Base-by-base conservation (phyloP, 1,140 invertebrate species). In the Aphelenchoides fujianensis region DNA sequence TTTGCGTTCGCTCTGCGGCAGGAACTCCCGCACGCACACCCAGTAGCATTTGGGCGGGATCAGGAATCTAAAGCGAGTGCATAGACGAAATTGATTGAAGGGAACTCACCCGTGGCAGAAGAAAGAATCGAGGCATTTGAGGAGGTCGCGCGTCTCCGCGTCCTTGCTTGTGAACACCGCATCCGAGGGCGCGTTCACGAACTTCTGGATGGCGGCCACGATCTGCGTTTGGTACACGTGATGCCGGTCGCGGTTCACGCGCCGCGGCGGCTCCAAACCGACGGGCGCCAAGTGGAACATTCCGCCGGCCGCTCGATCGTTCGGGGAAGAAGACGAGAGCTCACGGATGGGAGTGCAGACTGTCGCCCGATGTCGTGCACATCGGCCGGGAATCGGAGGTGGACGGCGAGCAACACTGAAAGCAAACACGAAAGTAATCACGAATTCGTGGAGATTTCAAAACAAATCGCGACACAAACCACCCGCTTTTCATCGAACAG, bases 81-180 rank as follows among this genome's bases (percentile, higher is more conserved):
- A 0, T 31, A 19, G n/a, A 59, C 12, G 31, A 32, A 2, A 34
- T 0, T 64, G 0, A 16, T 41, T 23, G 19, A 35, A 1, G 12
- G 27, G 12, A 66, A 66, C 16, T 66, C 23, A 66, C 63, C 63
- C 63, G 31, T 66, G 63, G 34, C 32, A 34, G 16, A 66, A 66
- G 34, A 66, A 66, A 12, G 32, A 19, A 36, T 66, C 63, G 36
- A 66, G 32, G 53, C 32, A 27, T 30, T 37, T 66, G 28, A 66
- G 27, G 12, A 66, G 31, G 36, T 66, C 63, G 37, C 31, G 32
- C 27, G 63, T 37, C 32, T 32, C 16, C 5, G 5, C 5, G 5
- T 7, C 55, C 34, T 59, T 59, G 34, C 5, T 59, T 32, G 55
- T 59, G 55, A 30, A 59, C 27, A 59, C 55, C 12, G 55, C 34